Conservation (phyloP, 2,888 invertebrate genomes). For the Drosophila testacea region DNA sequence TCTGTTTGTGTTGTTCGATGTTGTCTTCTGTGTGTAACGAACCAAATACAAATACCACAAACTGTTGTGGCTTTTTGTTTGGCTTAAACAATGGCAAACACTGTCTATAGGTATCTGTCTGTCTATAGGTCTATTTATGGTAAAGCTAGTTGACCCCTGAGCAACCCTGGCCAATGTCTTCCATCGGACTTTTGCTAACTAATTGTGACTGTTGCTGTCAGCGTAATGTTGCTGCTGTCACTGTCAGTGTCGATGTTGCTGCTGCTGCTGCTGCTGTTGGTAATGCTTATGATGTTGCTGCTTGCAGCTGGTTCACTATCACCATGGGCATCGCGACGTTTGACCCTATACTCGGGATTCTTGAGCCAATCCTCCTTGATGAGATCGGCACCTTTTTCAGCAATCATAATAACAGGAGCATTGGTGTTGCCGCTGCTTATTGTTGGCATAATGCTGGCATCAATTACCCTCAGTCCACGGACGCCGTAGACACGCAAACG, state of each 20-base stretch:
- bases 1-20: slow-evolving; percentile 8
- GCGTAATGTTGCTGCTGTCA: slow-evolving; percentile 26
- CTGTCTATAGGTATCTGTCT: slow-evolving; percentile 23
- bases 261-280: slow-evolving; percentile 6
- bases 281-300: slow-evolving; percentile 11
- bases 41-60: slow-evolving; percentile 35
- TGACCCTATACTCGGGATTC: slow-evolving; percentile 83
- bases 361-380: slow-evolving; percentile 93
- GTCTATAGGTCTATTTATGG: slow-evolving; percentile 31
- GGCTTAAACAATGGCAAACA: slow-evolving; percentile 56
- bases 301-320: slow-evolving; percentile 58
- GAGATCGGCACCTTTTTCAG: slow-evolving; percentile 94
- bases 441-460: slow-evolving; percentile 59
- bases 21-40: slow-evolving; percentile 15
- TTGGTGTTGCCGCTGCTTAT: slow-evolving; percentile 92
- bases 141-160: slow-evolving; percentile 72
- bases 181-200: slow-evolving; percentile 36
- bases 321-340: slow-evolving; percentile 47
- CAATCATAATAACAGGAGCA: slow-evolving; percentile 96
- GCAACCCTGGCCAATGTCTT: slow-evolving; percentile 40
- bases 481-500: slow-evolving; percentile 92
- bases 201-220: slow-evolving; percentile 35
- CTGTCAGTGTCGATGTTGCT: slow-evolving; percentile 8
- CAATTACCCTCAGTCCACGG: slow-evolving; percentile 86
- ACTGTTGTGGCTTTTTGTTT: slow-evolving; percentile 26